Evolutionary conservation across 92 coral and sea anemone genomes (phyloP).

Genomic region (Meandrina meandrites): DNA sequence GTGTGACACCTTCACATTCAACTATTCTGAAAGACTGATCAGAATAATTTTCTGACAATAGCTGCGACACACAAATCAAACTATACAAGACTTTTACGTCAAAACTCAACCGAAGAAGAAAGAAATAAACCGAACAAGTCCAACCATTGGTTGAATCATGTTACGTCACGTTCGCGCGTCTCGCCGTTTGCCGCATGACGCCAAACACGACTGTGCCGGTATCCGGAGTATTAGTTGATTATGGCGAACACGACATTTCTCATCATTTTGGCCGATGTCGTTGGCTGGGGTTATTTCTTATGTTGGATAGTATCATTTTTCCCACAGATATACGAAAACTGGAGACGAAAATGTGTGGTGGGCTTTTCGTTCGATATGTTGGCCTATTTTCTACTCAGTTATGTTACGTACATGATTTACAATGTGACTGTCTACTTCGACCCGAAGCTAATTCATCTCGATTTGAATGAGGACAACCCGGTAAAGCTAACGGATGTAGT

Average conservation of each 20-base stretch:
- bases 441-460: slow-evolving; percentile 45
- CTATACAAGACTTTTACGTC: too few relatives aligned
- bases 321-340: slow-evolving; percentile 89
- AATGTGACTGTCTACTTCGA: slow-evolving; percentile 74
- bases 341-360: slow-evolving; percentile 80
- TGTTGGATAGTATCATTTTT: slow-evolving; percentile 80
- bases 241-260: slow-evolving; percentile 56
- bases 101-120: neutral
- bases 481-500: slow-evolving; percentile 79
- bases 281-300: slow-evolving; percentile 90
- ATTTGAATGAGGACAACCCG: slow-evolving; percentile 61
- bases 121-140: neutral
- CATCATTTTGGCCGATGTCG: slow-evolving; percentile 59
- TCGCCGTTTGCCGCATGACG: neutral
- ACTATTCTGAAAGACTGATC: too few relatives aligned
- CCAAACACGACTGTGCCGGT: slow-evolving; percentile 7
- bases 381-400: slow-evolving; percentile 73
- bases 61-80: too few relatives aligned
- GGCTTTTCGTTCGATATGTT: slow-evolving; percentile 91
- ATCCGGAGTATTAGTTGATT: neutral
- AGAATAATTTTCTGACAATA: too few relatives aligned
- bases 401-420: slow-evolving; percentile 72
- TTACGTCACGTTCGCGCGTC: slow-evolving; percentile 11
- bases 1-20: too few relatives aligned
- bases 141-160: neutral